phyloP scores from a whole-genome alignment of 2,888 invertebrate species.

The Suillia variegata region DNA sequence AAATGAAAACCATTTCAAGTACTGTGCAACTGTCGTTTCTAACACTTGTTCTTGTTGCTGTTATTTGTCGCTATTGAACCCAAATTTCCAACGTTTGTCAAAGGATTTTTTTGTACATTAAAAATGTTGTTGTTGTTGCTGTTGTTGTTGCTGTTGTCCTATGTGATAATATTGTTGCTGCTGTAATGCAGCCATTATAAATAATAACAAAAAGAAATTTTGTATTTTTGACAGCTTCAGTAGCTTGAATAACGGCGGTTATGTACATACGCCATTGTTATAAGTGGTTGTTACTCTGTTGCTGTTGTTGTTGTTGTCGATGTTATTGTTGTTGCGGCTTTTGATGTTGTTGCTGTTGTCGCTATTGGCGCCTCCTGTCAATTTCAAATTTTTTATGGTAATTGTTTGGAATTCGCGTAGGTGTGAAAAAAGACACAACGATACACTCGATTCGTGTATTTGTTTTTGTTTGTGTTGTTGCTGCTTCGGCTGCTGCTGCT shows the following conservation, averaged over 20 bases:
- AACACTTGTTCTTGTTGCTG: slow-evolving; percentile 14
- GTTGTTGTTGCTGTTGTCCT: slow-evolving; percentile 14
- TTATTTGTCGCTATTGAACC: neutral
- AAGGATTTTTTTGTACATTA: slow-evolving; percentile 11
- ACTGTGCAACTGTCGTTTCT: slow-evolving; percentile 1
- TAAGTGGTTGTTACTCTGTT: slow-evolving; percentile 10
- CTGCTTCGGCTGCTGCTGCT: no score
- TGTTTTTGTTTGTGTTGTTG: neutral
- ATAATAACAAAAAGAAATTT: neutral
- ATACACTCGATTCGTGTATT: slow-evolving; percentile 33
- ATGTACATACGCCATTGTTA: neutral
- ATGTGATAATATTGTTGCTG: neutral
- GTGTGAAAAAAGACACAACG: no score
- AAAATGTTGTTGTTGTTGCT: slow-evolving; percentile 33
- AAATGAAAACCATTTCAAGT: no score
- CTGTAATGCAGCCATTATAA: neutral
- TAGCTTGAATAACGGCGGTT: neutral
- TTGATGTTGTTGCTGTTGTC: neutral
- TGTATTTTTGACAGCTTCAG: neutral
- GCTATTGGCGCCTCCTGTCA: neutral
- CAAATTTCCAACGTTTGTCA: slow-evolving; percentile 2
- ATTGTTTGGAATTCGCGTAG: slow-evolving; percentile 6
- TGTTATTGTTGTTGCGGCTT: slow-evolving; percentile 5
- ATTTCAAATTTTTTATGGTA: slow-evolving; percentile 7
- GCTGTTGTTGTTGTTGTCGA: slow-evolving; percentile 14